Percentiles rank a stretch among this genome's conserved stretches.
Evolutionary conservation across 2,797 vertebrate genomes (phyloP).

Genomic region (Falco biarmicus): DNA sequence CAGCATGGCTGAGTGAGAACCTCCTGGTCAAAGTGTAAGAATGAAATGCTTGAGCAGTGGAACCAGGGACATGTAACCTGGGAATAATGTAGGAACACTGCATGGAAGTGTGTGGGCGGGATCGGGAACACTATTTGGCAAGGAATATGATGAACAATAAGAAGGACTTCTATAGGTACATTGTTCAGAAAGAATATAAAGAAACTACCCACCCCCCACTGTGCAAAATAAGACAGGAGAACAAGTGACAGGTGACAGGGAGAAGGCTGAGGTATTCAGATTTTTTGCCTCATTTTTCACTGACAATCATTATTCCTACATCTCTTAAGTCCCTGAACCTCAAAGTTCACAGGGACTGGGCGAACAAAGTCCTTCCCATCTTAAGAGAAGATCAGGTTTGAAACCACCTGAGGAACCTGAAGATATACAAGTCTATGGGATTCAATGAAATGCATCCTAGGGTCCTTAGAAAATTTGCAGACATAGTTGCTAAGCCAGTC

Average conservation of each 20-base stretch:
- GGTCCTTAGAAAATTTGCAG: neutral
- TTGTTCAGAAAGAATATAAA: neutral
- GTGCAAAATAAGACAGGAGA: neutral
- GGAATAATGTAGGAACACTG: neutral
- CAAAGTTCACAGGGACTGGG: neutral
- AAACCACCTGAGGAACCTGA: neutral
- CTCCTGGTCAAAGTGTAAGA: neutral
- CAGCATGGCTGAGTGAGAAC: neutral
- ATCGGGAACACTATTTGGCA: neutral
- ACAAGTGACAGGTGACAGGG: neutral
- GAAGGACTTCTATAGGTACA: neutral
- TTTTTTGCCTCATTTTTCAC: neutral
- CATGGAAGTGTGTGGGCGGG: fast-evolving
- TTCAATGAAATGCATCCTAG: neutral
- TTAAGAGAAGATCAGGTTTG: neutral
- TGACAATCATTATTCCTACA: neutral
- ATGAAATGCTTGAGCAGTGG: no score
- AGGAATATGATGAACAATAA: neutral
- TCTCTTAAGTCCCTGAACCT: neutral
- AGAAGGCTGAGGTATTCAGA: neutral
- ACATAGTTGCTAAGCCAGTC: neutral
- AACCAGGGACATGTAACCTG: neutral
- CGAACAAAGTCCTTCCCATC: neutral
- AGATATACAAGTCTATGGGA: neutral
- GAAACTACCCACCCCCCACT: neutral